Evolutionary conservation across 2,113 vertebrate species (phyloP).

Genomic region (Mionectes macconnelli): DNA sequence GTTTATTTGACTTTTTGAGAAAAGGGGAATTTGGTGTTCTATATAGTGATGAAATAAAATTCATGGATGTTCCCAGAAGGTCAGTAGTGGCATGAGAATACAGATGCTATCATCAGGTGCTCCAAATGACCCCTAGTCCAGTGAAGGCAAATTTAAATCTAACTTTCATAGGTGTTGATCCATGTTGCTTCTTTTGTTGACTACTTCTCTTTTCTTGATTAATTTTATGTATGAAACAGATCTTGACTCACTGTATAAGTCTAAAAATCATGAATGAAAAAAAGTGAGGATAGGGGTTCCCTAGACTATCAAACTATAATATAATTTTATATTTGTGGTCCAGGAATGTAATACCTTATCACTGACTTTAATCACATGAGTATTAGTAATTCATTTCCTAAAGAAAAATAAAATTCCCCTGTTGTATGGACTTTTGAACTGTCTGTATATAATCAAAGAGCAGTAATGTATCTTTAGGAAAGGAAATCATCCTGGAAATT

Average conservation of each 20-base stretch:
- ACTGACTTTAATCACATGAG: background rate
- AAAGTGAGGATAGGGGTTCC: background rate
- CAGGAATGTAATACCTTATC: background rate
- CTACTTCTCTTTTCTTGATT: background rate
- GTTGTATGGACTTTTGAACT: background rate
- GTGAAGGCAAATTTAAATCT: background rate
- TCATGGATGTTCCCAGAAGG: background rate
- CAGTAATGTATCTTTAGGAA: background rate
- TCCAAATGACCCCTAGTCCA: background rate
- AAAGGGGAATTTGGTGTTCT: background rate
- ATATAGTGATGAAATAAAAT: background rate
- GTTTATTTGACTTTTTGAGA: background rate
- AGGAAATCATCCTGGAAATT: background rate
- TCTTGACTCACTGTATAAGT: background rate
- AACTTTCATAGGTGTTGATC: background rate
- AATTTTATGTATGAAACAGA: background rate
- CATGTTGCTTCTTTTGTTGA: background rate
- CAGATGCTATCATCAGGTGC: background rate
- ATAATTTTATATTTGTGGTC: background rate
- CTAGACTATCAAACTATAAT: background rate
- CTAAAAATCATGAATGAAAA: background rate
- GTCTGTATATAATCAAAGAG: background rate
- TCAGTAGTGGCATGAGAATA: background rate
- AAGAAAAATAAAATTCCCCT: background rate
- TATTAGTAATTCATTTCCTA: background rate